Evolutionary conservation across 2,113 vertebrate genomes (phyloP), one percentile per base, ranked within the genome.

Genomic region (Phaethornis superciliosus): DNA sequence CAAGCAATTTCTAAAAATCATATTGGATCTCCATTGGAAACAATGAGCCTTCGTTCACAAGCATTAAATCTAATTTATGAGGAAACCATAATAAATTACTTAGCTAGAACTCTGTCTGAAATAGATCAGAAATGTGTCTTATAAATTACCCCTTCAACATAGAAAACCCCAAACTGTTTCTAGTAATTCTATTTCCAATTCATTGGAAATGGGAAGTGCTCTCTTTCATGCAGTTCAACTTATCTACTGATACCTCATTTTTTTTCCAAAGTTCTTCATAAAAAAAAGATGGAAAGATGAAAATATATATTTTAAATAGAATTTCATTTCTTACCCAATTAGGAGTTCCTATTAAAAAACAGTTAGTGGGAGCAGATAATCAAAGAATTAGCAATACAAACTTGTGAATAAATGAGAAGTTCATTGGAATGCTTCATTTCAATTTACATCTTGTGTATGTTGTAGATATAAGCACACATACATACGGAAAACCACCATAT

Each of bases 71-170:
- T 63, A 59, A 75, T 87, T 78, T 90, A 86, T 5, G 12, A 51
- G 56, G 37, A 94, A 92, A 21, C 15, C 42, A 30, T 74, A 86
- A 47, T 55, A 85, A 91, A 90, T 86, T 51, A 75, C 71, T 68
- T 79, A 69, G 55, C 55, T 83, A 74, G 83, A 86, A 81, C 69
- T 94, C 63, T 62, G 71, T 30, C 76, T 85, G 35, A 85, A 89
- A 65, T 17, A 88, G 37, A 77, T 59, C 91, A 90, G 56, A 86
- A 62, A 52, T 71, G 19, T 58, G 52, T 87, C 49, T 55, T 81
- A 56, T 27, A 56, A 92, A 87, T 92, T 90, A 90, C 82, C 55
- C 55, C 93, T 83, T 46, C 52, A 68, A 49, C 24, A 12, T 32
- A 74, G 21, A 90, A 93, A 87, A 21, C 1, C 30, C 47, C 30